Percentiles rank a stretch among this genome's conserved stretches.
phyloP scores from a whole-genome alignment of 30 jellyfish, hydroid and myxozoan species.

The Phacellophora camtschatica region DNA sequence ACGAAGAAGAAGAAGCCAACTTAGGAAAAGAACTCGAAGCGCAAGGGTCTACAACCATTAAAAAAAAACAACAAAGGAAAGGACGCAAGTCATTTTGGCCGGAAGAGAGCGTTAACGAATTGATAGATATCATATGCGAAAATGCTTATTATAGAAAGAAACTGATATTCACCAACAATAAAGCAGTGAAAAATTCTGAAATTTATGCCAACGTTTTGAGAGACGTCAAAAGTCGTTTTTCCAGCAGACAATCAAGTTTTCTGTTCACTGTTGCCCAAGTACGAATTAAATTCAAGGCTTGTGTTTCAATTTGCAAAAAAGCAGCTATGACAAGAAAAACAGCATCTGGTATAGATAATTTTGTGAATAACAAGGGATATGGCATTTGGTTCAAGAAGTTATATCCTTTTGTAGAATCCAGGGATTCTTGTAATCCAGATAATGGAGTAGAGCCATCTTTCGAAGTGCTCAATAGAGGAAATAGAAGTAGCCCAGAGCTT shows the following conservation, averaged over 20 bases:
- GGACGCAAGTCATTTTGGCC: not conserved
- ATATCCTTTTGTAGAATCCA: not conserved
- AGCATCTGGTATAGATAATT: not conserved
- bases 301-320: constrained; percentile 32
- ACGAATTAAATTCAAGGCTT: constrained; percentile 18
- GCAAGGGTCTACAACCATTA: not conserved
- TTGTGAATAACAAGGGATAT: not conserved
- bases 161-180: not conserved
- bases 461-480: not conserved
- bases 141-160: not conserved
- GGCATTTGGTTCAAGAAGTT: constrained; percentile 25
- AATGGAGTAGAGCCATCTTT: constrained; percentile 12
- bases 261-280: constrained; percentile 1
- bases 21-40: not conserved
- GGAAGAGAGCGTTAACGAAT: not conserved
- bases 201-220: not conserved
- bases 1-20: too few relatives aligned
- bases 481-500: not conserved
- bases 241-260: not conserved
- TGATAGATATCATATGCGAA: not conserved
- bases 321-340: constrained; percentile 34
- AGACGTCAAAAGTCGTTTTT: not conserved
- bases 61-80: not conserved
- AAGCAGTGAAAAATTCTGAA: constrained; percentile 25
- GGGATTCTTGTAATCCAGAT: constrained; percentile 18